Evolutionary conservation across 2,888 invertebrate genomes (phyloP).

Genomic region (Trissoscelio sp.): DNA sequence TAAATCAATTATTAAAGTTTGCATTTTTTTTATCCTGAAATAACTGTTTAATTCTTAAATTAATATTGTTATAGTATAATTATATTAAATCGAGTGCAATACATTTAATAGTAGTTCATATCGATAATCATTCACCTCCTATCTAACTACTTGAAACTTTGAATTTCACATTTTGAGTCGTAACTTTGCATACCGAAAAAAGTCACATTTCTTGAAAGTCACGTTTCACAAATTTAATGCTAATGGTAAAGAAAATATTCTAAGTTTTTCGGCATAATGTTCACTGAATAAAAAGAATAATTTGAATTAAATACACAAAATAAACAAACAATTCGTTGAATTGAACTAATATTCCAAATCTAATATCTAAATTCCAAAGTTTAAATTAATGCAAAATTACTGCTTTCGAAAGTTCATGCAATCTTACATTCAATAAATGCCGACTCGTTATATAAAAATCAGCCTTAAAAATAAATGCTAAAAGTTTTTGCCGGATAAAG

Average conservation of each 20-base stretch:
- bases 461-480: constrained; percentile 35
- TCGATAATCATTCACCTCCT: constrained; percentile 20
- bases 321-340: not conserved
- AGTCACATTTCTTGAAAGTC: constrained; percentile 40
- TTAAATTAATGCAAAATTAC: constrained; percentile 15
- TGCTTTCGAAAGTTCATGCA: constrained; percentile 7
- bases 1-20: too few species aligned
- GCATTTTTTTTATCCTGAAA: too few species aligned
- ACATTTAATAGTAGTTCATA: constrained; percentile 6
- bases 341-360: not conserved
- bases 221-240: constrained; percentile 41
- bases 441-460: constrained; percentile 35
- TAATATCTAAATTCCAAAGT: not conserved
- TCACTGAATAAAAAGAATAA: not conserved
- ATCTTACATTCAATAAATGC: constrained; percentile 35
- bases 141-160: constrained; percentile 28
- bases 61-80: not conserved
- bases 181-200: constrained; percentile 35
- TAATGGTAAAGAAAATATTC: constrained; percentile 42
- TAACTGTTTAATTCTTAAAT: too few species aligned
- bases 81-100: not conserved
- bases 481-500: constrained; percentile 32
- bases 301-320: not conserved
- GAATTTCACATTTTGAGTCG: constrained; percentile 31
- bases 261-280: constrained; percentile 15